Conservation (phyloP, 2,797 vertebrate species). For the Brachyalestes nurse region DNA sequence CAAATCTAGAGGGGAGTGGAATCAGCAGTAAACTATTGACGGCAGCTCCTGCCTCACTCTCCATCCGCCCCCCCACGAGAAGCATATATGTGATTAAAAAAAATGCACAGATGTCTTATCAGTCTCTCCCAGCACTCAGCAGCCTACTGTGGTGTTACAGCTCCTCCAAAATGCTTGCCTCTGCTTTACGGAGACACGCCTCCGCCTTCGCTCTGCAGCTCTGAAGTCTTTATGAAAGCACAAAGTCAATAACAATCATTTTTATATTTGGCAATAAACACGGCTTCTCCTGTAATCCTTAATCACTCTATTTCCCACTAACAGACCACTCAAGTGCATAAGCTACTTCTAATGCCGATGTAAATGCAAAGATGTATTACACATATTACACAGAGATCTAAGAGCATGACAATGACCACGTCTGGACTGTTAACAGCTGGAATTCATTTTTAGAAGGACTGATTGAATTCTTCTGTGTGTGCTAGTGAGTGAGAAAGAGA, state of each 20-base stretch:
- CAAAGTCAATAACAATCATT: slow-evolving; percentile 29
- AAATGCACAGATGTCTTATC: slow-evolving; percentile 35
- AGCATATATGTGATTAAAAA: slow-evolving; percentile 25
- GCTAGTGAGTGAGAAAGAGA: slow-evolving; percentile 6
- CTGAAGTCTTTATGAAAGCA: slow-evolving; percentile 8
- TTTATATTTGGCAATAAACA: slow-evolving; percentile 17
- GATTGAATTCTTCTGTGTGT: slow-evolving; percentile 9
- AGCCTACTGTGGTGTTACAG: slow-evolving; percentile 7
- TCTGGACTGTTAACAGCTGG: not conserved
- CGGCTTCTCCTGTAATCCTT: not conserved
- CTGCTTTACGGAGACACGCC: slow-evolving; percentile 17
- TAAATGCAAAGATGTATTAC: not conserved
- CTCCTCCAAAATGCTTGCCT: slow-evolving; percentile 15
- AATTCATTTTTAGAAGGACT: slow-evolving; percentile 7
- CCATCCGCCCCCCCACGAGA: not conserved
- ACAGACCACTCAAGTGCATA: not conserved
- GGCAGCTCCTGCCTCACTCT: not conserved
- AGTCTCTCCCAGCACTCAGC: slow-evolving; percentile 39
- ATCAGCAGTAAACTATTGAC: slow-evolving; percentile 40
- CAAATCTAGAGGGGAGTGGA: slow-evolving; percentile 45
- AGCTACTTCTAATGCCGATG: not conserved
- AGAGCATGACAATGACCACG: not conserved
- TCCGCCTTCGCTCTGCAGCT: slow-evolving; percentile 16
- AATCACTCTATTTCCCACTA: not conserved
- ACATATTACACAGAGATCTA: not conserved